A percentile compares a stretch with the other conserved stretches of the same genome.
Conservation (phyloP, 2,888 invertebrate genomes). For the Muscina levida region DNA sequence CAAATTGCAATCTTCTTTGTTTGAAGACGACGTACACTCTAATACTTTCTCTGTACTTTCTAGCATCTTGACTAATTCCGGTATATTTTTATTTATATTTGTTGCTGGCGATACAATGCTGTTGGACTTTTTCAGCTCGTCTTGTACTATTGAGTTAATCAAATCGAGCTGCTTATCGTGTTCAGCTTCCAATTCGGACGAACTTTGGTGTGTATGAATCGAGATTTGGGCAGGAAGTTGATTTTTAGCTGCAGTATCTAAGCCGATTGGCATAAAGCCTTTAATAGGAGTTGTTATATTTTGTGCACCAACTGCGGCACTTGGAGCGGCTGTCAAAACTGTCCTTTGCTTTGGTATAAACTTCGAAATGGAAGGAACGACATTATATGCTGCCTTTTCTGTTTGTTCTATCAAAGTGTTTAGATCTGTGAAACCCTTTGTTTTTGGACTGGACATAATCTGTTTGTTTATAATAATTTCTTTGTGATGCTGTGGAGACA, state of each 20-base stretch:
- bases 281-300: constrained; percentile 69
- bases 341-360: constrained; percentile 37
- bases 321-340: constrained; percentile 73
- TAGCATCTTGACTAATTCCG: constrained; percentile 81
- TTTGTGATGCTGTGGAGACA: constrained; percentile 72
- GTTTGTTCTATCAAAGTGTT: constrained; percentile 68
- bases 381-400: constrained; percentile 36
- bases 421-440: constrained; percentile 70
- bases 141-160: constrained; percentile 79
- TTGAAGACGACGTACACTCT: constrained; percentile 57
- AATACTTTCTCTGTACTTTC: constrained; percentile 76
- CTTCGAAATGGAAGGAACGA: constrained; percentile 33
- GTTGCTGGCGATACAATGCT: constrained; percentile 68
- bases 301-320: constrained; percentile 77
- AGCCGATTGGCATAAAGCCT: constrained; percentile 78
- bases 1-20: not conserved
- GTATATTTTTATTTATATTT: constrained; percentile 74
- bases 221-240: constrained; percentile 79
- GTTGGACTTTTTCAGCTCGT: constrained; percentile 72
- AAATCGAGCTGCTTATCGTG: constrained; percentile 79
- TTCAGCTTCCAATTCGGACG: constrained; percentile 77
- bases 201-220: constrained; percentile 77
- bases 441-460: constrained; percentile 70
- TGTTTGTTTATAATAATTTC: constrained; percentile 76
- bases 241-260: constrained; percentile 75